Base-by-base conservation (phyloP, 2,113 vertebrate genomes). In the Cyanoramphus novaezelandiae region DNA sequence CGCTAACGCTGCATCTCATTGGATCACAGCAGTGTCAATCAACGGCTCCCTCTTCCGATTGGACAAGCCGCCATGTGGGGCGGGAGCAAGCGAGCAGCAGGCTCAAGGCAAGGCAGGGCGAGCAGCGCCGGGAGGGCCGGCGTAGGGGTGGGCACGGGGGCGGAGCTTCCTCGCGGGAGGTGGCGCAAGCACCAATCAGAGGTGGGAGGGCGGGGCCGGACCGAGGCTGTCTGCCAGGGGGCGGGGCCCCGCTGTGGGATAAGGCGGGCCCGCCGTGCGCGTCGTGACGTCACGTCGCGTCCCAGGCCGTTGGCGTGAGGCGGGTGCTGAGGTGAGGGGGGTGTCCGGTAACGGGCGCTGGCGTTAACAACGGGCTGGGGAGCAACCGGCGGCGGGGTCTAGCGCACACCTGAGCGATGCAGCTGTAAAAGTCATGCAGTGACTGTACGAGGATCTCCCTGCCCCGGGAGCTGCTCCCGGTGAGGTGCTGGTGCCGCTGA, bases 361-460 rank as follows among this genome's bases (percentile, higher is more conserved):
- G 12, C 1, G 46, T 7, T 18, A 6, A 15, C 3, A 3, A 6
- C 6, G 33, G 3, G 57, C 10, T 16, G 46, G 23, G 49, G 25
- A 12, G 6, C 23, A 5, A 5, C 18, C 31, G 31, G 3, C 63
- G 0, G 60, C 1, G 17, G n/a, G 10, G 17, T 3, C 5, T 10
- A 5, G 2, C 10, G 24, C 27, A 2, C 21, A 7, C 3, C 17
- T 1, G 5, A 18, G 33, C 1, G 4, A 5, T 12, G n/a, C n/a
- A 10, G 44, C 1, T 37, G 23, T 35, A 6, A 16, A 17, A 17
- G 53, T 5, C 41, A 1, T 3, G 3, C 17, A 1, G 37, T 29
- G 57, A 20, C 4, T 2, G 0, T 0, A 0, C 6, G 0, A 29
- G 13, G 62, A 2, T 21, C 10, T 10, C 15, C 4, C 28, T 1